Base-by-base conservation (phyloP, 2,888 invertebrate genomes). In the Napeogenes inachia region DNA sequence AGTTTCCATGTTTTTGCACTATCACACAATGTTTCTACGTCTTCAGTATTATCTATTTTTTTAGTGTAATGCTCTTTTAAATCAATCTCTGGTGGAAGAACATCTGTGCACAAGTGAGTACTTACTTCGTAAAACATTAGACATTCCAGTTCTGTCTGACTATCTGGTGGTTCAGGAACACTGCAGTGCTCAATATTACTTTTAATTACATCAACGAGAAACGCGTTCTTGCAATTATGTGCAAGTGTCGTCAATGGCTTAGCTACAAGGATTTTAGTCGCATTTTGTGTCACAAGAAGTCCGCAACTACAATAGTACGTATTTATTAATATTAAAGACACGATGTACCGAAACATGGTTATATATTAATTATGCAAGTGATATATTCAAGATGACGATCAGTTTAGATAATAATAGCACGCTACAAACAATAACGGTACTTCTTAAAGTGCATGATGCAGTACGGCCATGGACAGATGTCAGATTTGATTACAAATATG, bases 111-210 rank as follows among this genome's bases (percentile, higher is more conserved):
- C 6, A 90, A 74, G 64, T 82, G 85, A 61, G 57, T 75, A 69
- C 79, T 88, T 68, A 89, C 87, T 56, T 89, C 89, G 63, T 81
- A 87, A 69, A 87, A 89, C 69, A 87, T 78, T 66, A 85, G 73
- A 71, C 89, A 89, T 68, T 81, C 77, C 21, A 84, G 73, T 65
- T 82, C 77, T 56, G 72, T 74, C 60, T 76, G 74, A 32, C 68
- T 71, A 53, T 77, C 75, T 4, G 73, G 74, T 13, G 77, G 72
- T 32, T 71, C 67, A 13, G 69, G 62, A n/a, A 76, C 67, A 47
- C 77, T 72, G 67, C 89, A 89, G 45, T 78, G 73, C 8, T 70
- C 50, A 38, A 77, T 61, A 68, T 79, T 75, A n/a, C 62, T 73
- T 56, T 68, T 73, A 35, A 89, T 80, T 71, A 78, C 75, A 4